Percentiles rank a stretch among this genome's conserved stretches.
These are phyloP conservation scores for Tiaroga cobitis DNA, from an alignment of 2,797 vertebrate species.

Conservation along the genomic window DNA sequence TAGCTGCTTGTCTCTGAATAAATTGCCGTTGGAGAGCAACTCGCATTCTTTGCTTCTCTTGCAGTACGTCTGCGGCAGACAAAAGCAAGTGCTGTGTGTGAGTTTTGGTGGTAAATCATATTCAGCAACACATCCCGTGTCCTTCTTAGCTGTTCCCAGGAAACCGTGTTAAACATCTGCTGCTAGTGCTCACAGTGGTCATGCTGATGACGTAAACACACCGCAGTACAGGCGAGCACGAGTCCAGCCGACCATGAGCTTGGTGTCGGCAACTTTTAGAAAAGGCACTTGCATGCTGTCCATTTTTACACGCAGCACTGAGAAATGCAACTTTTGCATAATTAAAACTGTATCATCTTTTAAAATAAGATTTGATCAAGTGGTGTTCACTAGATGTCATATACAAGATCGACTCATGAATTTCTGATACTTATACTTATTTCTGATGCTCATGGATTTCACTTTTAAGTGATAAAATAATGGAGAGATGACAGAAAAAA, in stretches of 20 bases:
- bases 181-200: not conserved
- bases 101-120: slow-evolving; percentile 19
- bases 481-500: not conserved
- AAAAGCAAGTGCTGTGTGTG: not conserved
- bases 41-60: not conserved
- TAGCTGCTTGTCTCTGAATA: slow-evolving; percentile 9
- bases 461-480: not conserved
- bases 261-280: not conserved
- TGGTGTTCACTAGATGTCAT: no score
- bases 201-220: not conserved
- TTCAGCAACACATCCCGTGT: slow-evolving; percentile 4
- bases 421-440: not conserved
- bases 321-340: no score
- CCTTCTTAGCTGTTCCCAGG: not conserved
- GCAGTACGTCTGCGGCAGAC: not conserved
- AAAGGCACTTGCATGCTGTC: not conserved
- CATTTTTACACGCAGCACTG: not conserved
- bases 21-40: not conserved
- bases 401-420: not conserved
- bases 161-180: slow-evolving; percentile 11
- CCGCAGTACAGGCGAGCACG: not conserved
- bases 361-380: not conserved
- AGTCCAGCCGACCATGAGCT: not conserved
- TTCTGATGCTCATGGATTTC: not conserved
- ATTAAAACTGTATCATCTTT: no score